A percentile compares a stretch with the other conserved stretches of the same genome.
phyloP scores from a whole-genome alignment of 2,113 vertebrate species.

The Spea bombifrons region DNA sequence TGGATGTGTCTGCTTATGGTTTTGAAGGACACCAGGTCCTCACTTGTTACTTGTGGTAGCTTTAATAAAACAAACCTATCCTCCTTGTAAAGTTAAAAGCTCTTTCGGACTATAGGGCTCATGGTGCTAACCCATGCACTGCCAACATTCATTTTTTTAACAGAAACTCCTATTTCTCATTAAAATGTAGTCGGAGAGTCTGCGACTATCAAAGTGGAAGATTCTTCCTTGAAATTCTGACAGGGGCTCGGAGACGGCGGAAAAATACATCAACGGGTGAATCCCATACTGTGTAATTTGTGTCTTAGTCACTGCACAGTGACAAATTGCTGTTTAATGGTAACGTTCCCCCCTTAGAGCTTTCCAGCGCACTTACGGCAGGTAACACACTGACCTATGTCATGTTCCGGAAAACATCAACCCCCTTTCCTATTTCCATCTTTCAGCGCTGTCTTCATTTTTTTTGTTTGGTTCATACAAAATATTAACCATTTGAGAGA shows the following conservation, averaged over 20 bases:
- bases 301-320: conserved; percentile 35
- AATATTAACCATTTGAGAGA: too few species aligned
- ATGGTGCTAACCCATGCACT: too few species aligned
- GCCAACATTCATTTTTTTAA: too few species aligned
- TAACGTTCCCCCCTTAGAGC: conserved; percentile 20
- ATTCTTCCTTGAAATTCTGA: conserved; percentile 37
- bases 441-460: not conserved
- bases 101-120: too few species aligned
- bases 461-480: too few species aligned
- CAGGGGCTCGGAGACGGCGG: conserved; percentile 15
- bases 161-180: too few species aligned
- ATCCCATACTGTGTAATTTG: conserved; percentile 41
- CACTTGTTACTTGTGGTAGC: too few species aligned
- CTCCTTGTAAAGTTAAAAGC: too few species aligned
- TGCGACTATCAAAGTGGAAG: conserved; percentile 36
- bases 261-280: conserved; percentile 41
- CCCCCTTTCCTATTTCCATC: not conserved
- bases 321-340: conserved; percentile 36
- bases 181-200: not conserved
- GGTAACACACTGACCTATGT: conserved; percentile 20
- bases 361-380: conserved; percentile 28
- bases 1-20: too few species aligned
- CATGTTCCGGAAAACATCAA: not conserved
- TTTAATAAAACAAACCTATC: too few species aligned
- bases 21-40: too few species aligned